phyloP scores from a whole-genome alignment of 2,113 vertebrate species.

The Nothobranchius furzeri region DNA sequence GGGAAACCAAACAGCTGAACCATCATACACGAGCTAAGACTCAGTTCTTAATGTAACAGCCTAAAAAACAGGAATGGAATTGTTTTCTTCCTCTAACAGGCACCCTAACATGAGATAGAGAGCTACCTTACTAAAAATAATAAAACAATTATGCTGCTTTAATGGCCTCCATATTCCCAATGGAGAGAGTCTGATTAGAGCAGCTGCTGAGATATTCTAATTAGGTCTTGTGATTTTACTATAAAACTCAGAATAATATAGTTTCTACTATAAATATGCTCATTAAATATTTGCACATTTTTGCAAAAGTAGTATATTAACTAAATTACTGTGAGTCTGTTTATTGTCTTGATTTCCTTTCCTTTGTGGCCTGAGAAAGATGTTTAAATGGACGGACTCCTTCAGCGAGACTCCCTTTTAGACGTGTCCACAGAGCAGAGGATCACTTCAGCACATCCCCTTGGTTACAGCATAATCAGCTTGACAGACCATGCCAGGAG shows the following conservation, averaged over 20 bases:
- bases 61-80: conserved; percentile 1
- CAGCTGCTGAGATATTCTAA: conserved; percentile 68
- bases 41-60: neutral
- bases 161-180: conserved; percentile 75
- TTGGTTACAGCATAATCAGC: conserved; percentile 54
- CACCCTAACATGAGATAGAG: conserved; percentile 55
- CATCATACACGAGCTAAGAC: neutral
- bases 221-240: conserved; percentile 59
- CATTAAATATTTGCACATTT: neutral
- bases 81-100: conserved; percentile 21
- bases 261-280: neutral
- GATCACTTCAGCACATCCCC: conserved; percentile 39
- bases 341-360: neutral
- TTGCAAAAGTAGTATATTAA: neutral
- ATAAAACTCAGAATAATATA: conserved; percentile 23
- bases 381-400: neutral
- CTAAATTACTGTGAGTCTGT: neutral
- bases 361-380: neutral
- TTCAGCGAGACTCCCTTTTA: neutral
- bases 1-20: conserved; percentile 2
- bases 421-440: conserved; percentile 9
- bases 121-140: conserved; percentile 81
- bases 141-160: conserved; percentile 77
- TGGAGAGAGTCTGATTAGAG: conserved; percentile 76
- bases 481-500: conserved; percentile 12